phyloP scores from a whole-genome alignment of 1,140 invertebrate genomes.

The Patella vulgata region DNA sequence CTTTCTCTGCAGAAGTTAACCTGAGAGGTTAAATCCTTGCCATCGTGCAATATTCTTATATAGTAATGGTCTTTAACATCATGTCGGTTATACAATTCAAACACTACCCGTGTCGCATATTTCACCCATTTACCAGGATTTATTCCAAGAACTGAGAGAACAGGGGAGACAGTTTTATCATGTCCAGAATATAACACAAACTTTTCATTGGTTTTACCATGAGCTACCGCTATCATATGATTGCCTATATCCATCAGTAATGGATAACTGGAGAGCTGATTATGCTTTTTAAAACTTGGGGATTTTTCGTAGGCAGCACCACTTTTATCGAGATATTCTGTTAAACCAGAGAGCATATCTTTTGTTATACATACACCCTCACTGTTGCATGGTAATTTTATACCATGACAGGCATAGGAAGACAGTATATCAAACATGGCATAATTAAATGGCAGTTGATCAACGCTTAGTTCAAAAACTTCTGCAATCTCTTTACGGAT shows the following conservation, averaged over 20 bases:
- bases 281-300: constrained; percentile 30
- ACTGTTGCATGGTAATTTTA: constrained; percentile 76
- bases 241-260: constrained; percentile 67
- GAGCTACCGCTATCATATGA: constrained; percentile 78
- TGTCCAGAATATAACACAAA: constrained; percentile 91
- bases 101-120: constrained; percentile 85
- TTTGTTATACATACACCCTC: constrained; percentile 35
- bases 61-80: constrained; percentile 72
- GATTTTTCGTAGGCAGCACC: constrained; percentile 41
- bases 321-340: constrained; percentile 53
- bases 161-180: constrained; percentile 86
- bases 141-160: constrained; percentile 81
- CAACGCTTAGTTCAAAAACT: constrained; percentile 22
- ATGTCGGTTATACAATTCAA: constrained; percentile 73
- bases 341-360: constrained; percentile 52
- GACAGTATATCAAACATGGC: constrained; percentile 83
- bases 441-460: constrained; percentile 21
- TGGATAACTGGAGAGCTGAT: constrained; percentile 61
- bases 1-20: constrained; percentile 77
- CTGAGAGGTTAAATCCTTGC: constrained; percentile 83
- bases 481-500: constrained; percentile 26
- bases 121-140: constrained; percentile 72
- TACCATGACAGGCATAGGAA: constrained; percentile 84
- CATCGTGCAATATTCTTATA: constrained; percentile 86
- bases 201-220: constrained; percentile 80